These are phyloP conservation scores for Plemyria rubiginata DNA, from an alignment of 2,888 invertebrate species.

Conservation along the genomic window DNA sequence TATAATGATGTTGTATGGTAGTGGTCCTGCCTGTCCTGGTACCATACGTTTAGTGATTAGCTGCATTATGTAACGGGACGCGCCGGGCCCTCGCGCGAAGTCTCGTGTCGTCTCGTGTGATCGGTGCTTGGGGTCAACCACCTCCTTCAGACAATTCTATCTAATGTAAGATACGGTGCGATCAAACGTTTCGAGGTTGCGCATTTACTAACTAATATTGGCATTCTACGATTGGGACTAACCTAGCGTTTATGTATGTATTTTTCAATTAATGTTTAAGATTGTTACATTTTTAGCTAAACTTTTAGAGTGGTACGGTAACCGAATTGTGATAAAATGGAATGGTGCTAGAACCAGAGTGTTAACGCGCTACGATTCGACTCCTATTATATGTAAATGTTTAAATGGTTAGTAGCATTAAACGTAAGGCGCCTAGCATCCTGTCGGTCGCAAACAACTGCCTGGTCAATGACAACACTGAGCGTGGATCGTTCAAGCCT, in stretches of 20 bases:
- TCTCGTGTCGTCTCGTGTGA: constrained; percentile 47
- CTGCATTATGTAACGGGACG: constrained; percentile 39
- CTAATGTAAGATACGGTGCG: constrained; percentile 65
- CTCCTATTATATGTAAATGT: constrained; percentile 82
- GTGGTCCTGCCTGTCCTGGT: no score
- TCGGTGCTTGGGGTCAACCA: constrained; percentile 78
- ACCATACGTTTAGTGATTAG: constrained; percentile 45
- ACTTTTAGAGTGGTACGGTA: constrained; percentile 86
- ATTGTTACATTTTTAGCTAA: constrained; percentile 86
- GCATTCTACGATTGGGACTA: constrained; percentile 86
- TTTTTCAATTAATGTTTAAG: constrained; percentile 84
- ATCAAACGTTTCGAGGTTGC: constrained; percentile 79
- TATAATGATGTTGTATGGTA: constrained; percentile 74
- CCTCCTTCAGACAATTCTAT: constrained; percentile 72
- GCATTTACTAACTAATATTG: constrained; percentile 84
- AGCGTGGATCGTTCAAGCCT: constrained; percentile 63
- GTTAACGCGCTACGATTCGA: constrained; percentile 85
- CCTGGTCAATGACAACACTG: constrained; percentile 63
- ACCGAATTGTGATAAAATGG: constrained; percentile 86
- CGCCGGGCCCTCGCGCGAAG: constrained; percentile 33
- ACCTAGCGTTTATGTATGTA: constrained; percentile 84
- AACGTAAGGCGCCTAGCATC: constrained; percentile 83
- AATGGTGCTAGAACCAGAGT: constrained; percentile 86
- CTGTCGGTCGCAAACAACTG: constrained; percentile 68
- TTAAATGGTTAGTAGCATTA: constrained; percentile 80